Evolutionary conservation across 2,113 vertebrate genomes (phyloP).

Genomic region (Penelope pileata): DNA sequence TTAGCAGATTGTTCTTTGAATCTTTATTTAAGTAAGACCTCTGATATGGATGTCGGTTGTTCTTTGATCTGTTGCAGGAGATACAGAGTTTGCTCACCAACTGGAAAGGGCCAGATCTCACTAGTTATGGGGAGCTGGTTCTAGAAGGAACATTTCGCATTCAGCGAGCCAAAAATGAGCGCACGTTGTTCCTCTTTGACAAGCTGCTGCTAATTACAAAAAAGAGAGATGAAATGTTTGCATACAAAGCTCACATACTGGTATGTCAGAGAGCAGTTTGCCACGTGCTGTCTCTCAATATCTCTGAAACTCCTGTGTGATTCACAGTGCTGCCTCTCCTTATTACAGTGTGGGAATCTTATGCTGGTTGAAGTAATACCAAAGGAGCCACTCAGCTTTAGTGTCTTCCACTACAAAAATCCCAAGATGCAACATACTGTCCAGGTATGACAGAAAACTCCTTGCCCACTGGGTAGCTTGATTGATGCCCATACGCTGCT

Average conservation of each 20-base stretch:
- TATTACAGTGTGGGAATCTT: conserved; percentile 92
- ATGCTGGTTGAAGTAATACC: conserved; percentile 99
- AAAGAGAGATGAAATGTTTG: conserved; percentile 93
- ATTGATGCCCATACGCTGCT: background rate
- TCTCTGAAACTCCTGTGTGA: accelerated
- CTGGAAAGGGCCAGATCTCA: conserved; percentile 97
- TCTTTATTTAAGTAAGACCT: background rate
- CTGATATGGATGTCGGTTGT: background rate
- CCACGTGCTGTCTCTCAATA: background rate
- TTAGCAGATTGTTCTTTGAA: background rate
- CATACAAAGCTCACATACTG: conserved; percentile 96
- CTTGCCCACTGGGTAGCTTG: background rate
- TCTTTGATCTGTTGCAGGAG: conserved; percentile 81
- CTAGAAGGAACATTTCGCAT: conserved; percentile 96
- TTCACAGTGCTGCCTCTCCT: background rate
- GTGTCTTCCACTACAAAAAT: conserved; percentile 98
- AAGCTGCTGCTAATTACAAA: conserved; percentile 95
- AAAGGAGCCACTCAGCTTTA: conserved; percentile 96
- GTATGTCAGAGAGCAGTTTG: conserved; percentile 70
- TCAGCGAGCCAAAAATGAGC: conserved; percentile 95
- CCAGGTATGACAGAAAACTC: conserved; percentile 82
- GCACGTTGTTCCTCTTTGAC: conserved; percentile 95
- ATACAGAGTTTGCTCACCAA: conserved; percentile 97
- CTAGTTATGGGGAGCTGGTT: conserved; percentile 94
- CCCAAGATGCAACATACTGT: conserved; percentile 98